Evolutionary conservation across 2,797 vertebrate species (phyloP), one percentile per base, ranked within the genome.

Genomic region (Leucoraja ocellata): DNA sequence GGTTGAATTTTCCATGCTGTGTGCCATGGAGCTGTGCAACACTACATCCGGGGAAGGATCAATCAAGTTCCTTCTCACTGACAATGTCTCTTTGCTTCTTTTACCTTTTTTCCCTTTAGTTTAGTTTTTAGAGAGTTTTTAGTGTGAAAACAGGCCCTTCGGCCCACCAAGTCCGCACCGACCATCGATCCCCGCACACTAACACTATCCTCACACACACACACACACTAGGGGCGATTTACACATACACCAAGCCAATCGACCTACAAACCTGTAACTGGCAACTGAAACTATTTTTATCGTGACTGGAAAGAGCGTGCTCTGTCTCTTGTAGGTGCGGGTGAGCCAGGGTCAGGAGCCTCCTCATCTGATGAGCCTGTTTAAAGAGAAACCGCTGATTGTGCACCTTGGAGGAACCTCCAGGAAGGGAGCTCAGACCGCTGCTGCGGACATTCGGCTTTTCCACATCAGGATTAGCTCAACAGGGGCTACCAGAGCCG

Each of bases 301-400:
- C 5, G 23, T 61, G 36, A 18, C n/a, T 32, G n/a, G 14, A 65
- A 68, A 14, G 2, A n/a, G 11, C 13, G 10, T 46, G 9, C 36
- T 28, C 21, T 76, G 46, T 80, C 7, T 25, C 93, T 74, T 25
- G 3, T 94, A 97, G 97, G 96, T 97, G n/a, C 96, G 96, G 68
- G 97, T 97, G 93, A 96, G 95, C 94, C 97, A 97, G 94, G 96
- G 97, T 91, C 94, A 96, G 93, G 97, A 97, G 94, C 97, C 97
- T 0, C 10, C 96, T 77, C 97, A 97, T 94, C 94, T 97, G 78
- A 95, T 97, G 94, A 96, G 96, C 93, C 0, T 97, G 80, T 97
- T 97, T 93, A 97, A 96, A 93, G 93, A 93, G 63, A 97, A 96
- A 54, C 96, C 96, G 36, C 93, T 97, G 95, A 93, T 97, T 83